Conservation (phyloP, 2,113 vertebrate genomes). For the Psophia crepitans region DNA sequence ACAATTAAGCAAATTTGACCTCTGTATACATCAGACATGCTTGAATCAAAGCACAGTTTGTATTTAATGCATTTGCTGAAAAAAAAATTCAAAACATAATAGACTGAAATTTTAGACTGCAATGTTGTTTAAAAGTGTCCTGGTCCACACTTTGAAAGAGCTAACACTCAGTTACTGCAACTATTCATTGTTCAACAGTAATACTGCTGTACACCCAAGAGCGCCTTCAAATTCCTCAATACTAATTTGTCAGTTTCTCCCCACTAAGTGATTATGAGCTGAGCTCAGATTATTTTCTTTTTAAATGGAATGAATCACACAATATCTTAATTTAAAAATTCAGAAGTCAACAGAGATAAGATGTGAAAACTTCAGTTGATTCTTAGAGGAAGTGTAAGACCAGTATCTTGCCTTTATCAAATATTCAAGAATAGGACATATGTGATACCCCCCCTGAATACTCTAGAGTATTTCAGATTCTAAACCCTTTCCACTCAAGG, state of each 20-base stretch:
- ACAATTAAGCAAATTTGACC: neutral
- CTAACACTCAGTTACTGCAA: neutral
- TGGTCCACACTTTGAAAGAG: neutral
- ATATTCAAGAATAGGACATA: neutral
- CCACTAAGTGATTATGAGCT: neutral
- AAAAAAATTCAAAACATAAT: neutral
- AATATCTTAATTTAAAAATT: neutral
- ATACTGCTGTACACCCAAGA: neutral
- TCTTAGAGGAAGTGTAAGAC: neutral
- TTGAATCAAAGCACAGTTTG: neutral
- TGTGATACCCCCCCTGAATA: neutral
- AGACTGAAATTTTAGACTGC: neutral
- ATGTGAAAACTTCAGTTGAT: rapidly evolving
- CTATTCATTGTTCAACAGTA: neutral
- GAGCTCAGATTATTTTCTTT: neutral
- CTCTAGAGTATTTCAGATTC: neutral
- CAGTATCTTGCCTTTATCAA: neutral
- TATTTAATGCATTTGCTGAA: neutral
- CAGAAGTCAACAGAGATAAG: neutral
- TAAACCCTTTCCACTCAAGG: neutral
- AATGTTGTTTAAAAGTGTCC: neutral
- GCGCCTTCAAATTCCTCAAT: neutral
- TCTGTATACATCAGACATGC: neutral
- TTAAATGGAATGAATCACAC: neutral
- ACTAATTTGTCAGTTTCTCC: neutral